Percentiles rank a stretch among this genome's conserved stretches.
These are phyloP conservation scores for Streblospio benedicti DNA, from an alignment of 1,140 invertebrate genomes.

Conservation along the genomic window DNA sequence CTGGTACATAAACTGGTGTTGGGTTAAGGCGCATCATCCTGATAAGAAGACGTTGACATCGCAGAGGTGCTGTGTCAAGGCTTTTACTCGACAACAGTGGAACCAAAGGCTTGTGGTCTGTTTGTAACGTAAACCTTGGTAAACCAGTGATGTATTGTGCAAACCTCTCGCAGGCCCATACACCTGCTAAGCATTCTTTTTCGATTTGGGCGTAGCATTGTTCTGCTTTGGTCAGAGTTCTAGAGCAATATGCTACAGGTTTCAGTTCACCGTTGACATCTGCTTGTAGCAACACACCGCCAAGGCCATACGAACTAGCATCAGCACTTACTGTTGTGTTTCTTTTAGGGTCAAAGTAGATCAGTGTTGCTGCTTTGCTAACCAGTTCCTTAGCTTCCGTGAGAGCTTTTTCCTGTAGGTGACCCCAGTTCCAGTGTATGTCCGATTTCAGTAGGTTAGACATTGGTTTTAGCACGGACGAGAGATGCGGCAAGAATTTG, in stretches of 20 bases:
- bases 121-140: conserved; percentile 22
- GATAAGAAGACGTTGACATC: conserved; percentile 19
- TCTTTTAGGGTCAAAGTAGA: conserved; percentile 18
- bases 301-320: conserved; percentile 21
- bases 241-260: conserved; percentile 22
- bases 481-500: too few relatives aligned
- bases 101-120: conserved; percentile 37
- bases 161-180: conserved; percentile 48
- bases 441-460: too few relatives aligned
- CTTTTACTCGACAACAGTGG: conserved; percentile 11
- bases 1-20: conserved; percentile 15
- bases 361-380: conserved; percentile 16
- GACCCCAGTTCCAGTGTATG: too few relatives aligned
- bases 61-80: conserved; percentile 13
- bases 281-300: conserved; percentile 18
- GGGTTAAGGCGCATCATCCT: conserved; percentile 13
- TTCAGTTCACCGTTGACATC: conserved; percentile 10
- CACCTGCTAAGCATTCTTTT: conserved; percentile 18
- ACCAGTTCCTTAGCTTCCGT: too few relatives aligned
- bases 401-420: too few relatives aligned
- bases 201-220: conserved; percentile 26
- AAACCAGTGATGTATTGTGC: conserved; percentile 48
- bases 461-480: too few relatives aligned
- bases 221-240: conserved; percentile 23
- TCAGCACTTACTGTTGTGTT: conserved; percentile 19